Conservation (phyloP, 2,797 vertebrate genomes). For the Crenichthys baileyi region DNA sequence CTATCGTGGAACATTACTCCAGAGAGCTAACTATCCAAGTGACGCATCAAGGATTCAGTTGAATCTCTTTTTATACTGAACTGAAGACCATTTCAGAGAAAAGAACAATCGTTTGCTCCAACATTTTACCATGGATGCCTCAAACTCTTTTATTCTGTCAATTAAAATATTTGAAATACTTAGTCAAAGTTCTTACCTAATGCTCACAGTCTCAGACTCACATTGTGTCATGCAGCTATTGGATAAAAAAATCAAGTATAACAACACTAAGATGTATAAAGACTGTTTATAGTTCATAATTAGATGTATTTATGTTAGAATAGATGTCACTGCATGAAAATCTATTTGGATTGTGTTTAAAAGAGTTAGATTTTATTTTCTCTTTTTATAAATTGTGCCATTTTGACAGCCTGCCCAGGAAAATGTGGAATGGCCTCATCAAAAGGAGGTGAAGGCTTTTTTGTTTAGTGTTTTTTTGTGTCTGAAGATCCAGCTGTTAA, state of each 20-base stretch:
- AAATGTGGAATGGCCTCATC: background rate
- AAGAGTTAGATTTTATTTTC: background rate
- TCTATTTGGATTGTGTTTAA: background rate
- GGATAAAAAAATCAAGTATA: background rate
- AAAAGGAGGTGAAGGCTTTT: background rate
- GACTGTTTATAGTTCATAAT: no score
- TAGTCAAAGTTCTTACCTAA: background rate
- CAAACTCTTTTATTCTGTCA: background rate
- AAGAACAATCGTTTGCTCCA: background rate
- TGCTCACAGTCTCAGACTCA: background rate
- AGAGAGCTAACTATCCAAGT: slow-evolving; percentile 16
- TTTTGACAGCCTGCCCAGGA: background rate
- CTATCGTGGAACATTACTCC: slow-evolving; percentile 28
- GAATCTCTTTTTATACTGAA: slow-evolving; percentile 6
- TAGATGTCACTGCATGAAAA: background rate
- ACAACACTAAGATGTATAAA: no score
- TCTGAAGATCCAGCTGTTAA: background rate
- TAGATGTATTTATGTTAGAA: background rate
- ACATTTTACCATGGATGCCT: background rate
- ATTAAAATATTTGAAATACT: background rate
- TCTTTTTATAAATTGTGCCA: background rate
- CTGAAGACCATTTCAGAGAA: slow-evolving; percentile 19
- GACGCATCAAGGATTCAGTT: slow-evolving; percentile 20
- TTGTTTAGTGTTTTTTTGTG: background rate
- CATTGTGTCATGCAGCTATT: background rate